Evolutionary conservation across 2,888 invertebrate species (phyloP).

Genomic region (Plagodis dolabraria): DNA sequence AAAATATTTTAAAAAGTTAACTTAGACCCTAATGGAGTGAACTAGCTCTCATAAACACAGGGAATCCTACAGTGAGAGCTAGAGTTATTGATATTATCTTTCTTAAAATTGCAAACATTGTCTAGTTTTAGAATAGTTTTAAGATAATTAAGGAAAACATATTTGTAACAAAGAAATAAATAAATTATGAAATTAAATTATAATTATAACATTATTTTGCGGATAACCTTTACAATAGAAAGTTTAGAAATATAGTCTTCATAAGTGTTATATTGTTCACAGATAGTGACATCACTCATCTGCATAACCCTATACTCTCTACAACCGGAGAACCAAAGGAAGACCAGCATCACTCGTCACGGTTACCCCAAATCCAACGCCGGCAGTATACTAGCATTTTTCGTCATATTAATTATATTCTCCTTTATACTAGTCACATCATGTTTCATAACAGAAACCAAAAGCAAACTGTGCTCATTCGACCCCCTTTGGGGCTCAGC

Average conservation of each 20-base stretch:
- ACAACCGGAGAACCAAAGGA: constrained; percentile 58
- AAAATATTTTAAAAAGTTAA: too few species aligned
- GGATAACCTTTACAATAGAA: background rate
- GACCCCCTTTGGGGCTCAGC: constrained; percentile 56
- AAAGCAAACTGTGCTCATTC: constrained; percentile 70
- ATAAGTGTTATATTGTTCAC: constrained; percentile 35
- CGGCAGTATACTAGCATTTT: constrained; percentile 62
- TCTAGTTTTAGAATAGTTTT: too few species aligned
- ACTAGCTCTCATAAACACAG: too few species aligned
- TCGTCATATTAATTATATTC: constrained; percentile 51
- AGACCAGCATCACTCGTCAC: constrained; percentile 42
- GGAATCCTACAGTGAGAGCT: too few species aligned
- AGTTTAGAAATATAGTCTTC: background rate
- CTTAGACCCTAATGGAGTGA: too few species aligned
- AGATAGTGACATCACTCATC: constrained; percentile 64
- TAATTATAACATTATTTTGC: too few species aligned
- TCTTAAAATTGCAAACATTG: too few species aligned
- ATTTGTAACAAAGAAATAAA: too few species aligned
- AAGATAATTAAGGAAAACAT: too few species aligned
- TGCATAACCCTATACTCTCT: constrained; percentile 68
- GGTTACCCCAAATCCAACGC: constrained; percentile 43
- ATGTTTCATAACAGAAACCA: constrained; percentile 75
- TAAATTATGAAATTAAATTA: too few species aligned
- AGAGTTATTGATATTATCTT: too few species aligned
- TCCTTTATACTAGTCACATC: constrained; percentile 51